Base-by-base conservation (phyloP, 2,888 invertebrate genomes). In the Nipponacmea schrenckii region DNA sequence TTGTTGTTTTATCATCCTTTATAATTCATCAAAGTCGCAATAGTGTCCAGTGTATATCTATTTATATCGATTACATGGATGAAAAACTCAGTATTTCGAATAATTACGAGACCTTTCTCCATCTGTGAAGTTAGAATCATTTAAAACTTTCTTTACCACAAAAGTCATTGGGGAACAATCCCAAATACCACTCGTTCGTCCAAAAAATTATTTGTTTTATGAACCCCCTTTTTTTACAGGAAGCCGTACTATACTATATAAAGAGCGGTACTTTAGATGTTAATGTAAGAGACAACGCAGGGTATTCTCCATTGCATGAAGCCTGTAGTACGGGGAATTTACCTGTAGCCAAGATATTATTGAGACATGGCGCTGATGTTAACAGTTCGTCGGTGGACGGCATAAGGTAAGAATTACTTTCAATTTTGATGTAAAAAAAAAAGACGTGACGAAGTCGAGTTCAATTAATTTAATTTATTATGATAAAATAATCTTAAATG, bases 331-430 rank as follows among this genome's bases (percentile, higher is more conserved):
- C 94, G 81, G 97, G 97, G 5, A 94, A 96, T 88, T 91, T 96
- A 66, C 93, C 94, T 81, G 96, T 97, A 78, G 96, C 96, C 2
- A 92, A 94, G 80, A 91, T 95, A 66, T 91, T 97, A 27, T 90
- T 97, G 63, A 93, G 93, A 82, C 95, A 96, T 84, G 97, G 97
- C 39, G 96, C 96, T 12, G 95, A 96, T 88, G 95, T 94, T 72
- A 96, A 96, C 74, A 95, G 94, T 83, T 95, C 95, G 70, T 96
- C 97, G 1, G 94, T 94, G 85, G 96, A 97, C 66, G 97, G 97
- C 73, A 95, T 89, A 68, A 85, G 89, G 90, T 90, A 74, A 70
- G 69, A 63, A 66, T 48, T 20, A 15, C 62, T 20, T 44, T 63
- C n/a, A 64, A 4, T 44, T n/a, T 39, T 50, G 48, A 2, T 17